Evolutionary conservation across 2,113 vertebrate species (phyloP).

Genomic region (Cebidichthys violaceus): DNA sequence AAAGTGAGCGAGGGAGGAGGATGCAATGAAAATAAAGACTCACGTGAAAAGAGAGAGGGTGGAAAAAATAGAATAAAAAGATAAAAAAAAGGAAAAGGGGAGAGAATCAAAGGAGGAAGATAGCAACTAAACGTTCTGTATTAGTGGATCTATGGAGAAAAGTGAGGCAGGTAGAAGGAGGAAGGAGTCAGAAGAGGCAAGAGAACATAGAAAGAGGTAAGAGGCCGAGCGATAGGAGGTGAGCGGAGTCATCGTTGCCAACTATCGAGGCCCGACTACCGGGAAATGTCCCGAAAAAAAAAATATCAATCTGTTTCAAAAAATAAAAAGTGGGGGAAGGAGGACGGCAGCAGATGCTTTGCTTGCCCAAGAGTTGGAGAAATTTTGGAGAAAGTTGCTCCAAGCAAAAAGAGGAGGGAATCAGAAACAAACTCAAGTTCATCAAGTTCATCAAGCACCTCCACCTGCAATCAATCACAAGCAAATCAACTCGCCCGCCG

Average conservation of each 20-base stretch:
- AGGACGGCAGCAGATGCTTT: slow-evolving; percentile 22
- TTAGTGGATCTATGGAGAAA: not conserved
- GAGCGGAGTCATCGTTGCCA: not conserved
- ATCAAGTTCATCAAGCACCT: too few species aligned
- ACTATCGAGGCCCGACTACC: slow-evolving; percentile 8
- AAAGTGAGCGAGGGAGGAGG: not conserved
- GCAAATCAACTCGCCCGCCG: not conserved
- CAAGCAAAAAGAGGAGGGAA: not conserved
- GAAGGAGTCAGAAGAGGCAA: not conserved
- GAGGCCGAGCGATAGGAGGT: not conserved
- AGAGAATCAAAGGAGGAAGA: not conserved
- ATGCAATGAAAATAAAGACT: slow-evolving; percentile 3
- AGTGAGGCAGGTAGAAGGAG: not conserved
- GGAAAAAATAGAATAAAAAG: not conserved
- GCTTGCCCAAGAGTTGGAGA: slow-evolving; percentile 28
- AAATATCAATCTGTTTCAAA: slow-evolving; percentile 52
- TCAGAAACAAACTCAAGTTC: not conserved
- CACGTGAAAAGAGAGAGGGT: not conserved
- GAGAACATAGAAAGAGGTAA: not conserved
- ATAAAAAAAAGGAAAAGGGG: not conserved
- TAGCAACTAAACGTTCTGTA: not conserved
- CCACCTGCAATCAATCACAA: too few species aligned
- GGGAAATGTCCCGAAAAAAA: slow-evolving; percentile 33
- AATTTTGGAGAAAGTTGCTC: slow-evolving; percentile 28
- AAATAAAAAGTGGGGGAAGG: slow-evolving; percentile 24